Conservation (phyloP, 2,797 vertebrate genomes). For the Enteromius afrohamiltoni region DNA sequence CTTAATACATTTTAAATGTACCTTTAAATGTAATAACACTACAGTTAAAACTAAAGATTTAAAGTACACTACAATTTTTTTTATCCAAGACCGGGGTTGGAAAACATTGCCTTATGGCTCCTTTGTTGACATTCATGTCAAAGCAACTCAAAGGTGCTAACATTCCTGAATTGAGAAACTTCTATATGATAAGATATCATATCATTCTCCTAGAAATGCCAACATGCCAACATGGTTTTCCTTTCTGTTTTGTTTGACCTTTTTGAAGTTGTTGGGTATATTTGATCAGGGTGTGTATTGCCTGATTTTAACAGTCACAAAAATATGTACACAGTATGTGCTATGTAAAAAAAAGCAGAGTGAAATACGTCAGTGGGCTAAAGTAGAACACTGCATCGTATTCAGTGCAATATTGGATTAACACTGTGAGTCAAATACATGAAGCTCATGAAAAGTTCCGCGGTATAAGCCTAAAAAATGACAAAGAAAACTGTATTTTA, state of each 20-base stretch:
- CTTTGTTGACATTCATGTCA: not conserved
- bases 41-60: not conserved
- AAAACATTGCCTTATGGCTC: not conserved
- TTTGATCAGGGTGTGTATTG: conserved; percentile 14
- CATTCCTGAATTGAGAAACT: conserved; percentile 23
- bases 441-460: not conserved
- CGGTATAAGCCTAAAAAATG: not conserved
- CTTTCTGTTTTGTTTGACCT: not conserved
- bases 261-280: not conserved
- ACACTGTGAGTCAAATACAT: not conserved
- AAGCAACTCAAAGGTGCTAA: not conserved
- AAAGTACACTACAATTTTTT: not conserved
- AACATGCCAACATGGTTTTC: not conserved
- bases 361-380: not conserved
- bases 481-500: not conserved
- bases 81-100: not conserved
- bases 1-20: too few species aligned
- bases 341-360: not conserved
- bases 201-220: not conserved
- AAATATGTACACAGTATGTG: not conserved
- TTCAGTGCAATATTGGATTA: not conserved
- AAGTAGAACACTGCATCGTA: not conserved
- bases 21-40: too few species aligned
- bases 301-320: not conserved
- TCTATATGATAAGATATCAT: not conserved